Evolutionary conservation across 2,113 vertebrate genomes (phyloP).

Genomic region (Microtus pennsylvanicus): DNA sequence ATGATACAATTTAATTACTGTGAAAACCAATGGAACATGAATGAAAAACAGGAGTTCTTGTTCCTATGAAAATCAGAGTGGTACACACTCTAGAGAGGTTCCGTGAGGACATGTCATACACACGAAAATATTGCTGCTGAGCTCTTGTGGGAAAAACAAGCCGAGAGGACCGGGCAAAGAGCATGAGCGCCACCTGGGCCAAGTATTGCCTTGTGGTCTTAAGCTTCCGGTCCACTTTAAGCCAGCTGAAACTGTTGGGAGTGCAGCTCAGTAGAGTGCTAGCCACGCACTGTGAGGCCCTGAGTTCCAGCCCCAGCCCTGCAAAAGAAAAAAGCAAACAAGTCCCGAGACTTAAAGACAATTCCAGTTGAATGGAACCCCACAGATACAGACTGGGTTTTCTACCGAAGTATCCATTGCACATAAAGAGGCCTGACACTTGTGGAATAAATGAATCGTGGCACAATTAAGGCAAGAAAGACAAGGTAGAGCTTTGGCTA

Average conservation of each 20-base stretch:
- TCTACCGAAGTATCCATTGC: neutral
- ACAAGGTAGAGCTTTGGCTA: constrained; percentile 29
- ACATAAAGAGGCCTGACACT: neutral
- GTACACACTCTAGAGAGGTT: neutral
- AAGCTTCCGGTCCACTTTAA: neutral
- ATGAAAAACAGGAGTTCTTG: neutral
- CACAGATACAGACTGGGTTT: neutral
- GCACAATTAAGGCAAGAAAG: neutral
- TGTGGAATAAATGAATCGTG: neutral
- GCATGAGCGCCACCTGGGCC: neutral
- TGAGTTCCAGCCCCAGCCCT: neutral
- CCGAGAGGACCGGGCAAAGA: neutral
- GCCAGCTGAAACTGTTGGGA: neutral
- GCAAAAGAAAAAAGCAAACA: neutral
- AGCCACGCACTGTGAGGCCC: neutral
- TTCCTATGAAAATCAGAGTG: neutral
- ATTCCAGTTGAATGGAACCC: neutral
- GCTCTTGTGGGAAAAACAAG: neutral
- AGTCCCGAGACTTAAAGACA: neutral
- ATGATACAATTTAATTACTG: neutral
- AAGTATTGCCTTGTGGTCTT: neutral
- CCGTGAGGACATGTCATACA: neutral
- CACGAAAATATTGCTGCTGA: neutral
- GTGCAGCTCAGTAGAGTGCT: neutral
- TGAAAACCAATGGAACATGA: constrained; percentile 41